These are phyloP conservation scores for Mormyrops attenuatus DNA, from an alignment of 2,797 vertebrate species.

Conservation along the genomic window DNA sequence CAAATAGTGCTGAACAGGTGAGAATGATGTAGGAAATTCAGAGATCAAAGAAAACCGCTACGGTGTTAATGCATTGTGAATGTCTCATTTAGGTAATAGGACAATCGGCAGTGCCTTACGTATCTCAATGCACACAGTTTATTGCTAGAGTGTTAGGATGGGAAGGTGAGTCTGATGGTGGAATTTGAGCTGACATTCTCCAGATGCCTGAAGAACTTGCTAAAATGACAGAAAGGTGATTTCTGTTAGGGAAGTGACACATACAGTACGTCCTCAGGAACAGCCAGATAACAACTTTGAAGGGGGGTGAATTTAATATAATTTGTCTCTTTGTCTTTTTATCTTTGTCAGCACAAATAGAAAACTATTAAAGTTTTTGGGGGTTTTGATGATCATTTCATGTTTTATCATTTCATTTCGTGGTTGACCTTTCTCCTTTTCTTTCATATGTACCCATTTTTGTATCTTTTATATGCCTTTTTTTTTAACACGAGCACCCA, in stretches of 20 bases:
- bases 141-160: not conserved
- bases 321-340: not conserved
- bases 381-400: not conserved
- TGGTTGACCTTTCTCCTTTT: not conserved
- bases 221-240: not conserved
- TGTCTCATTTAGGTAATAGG: not conserved
- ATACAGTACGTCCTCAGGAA: not conserved
- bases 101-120: not conserved
- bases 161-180: not conserved
- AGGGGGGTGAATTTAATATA: not conserved
- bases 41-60: not conserved
- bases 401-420: not conserved
- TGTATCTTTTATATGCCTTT: not conserved
- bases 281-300: not conserved
- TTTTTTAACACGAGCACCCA: not conserved
- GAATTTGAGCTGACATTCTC: not conserved
- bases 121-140: not conserved
- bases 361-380: not conserved
- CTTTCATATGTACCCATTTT: not conserved
- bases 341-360: not conserved
- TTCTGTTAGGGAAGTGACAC: not conserved
- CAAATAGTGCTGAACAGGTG: not conserved
- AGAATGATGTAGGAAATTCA: not conserved
- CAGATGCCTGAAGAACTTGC: not conserved
- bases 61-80: not conserved